These are phyloP conservation scores for Xyliphius kryptos DNA, from an alignment of 2,113 vertebrate species.

Conservation along the genomic window DNA sequence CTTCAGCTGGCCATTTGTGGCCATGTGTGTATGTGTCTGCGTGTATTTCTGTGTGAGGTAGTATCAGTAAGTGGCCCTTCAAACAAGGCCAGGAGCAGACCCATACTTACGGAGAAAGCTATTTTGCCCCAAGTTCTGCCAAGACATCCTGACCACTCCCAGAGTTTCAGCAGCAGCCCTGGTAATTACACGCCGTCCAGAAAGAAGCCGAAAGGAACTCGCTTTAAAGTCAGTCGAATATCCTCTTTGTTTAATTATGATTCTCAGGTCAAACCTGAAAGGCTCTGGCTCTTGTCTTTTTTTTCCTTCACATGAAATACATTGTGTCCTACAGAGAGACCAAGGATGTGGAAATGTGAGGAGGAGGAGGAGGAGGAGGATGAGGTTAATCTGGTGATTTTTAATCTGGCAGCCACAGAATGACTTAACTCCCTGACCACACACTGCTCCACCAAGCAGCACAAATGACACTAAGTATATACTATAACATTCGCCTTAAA, in stretches of 20 bases:
- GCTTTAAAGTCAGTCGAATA: constrained; percentile 57
- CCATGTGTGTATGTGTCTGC: constrained; percentile 23
- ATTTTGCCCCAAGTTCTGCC: constrained; percentile 53
- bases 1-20: constrained; percentile 19
- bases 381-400: constrained; percentile 29
- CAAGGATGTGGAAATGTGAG: constrained; percentile 39
- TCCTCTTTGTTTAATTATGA: constrained; percentile 60
- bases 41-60: constrained; percentile 37
- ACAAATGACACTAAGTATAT: constrained; percentile 46
- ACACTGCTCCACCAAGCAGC: constrained; percentile 51
- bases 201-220: constrained; percentile 53
- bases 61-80: constrained; percentile 50
- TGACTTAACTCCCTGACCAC: constrained; percentile 62
- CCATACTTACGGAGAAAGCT: constrained; percentile 51
- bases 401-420: constrained; percentile 42
- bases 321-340: constrained; percentile 51
- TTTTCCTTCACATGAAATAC: constrained; percentile 42
- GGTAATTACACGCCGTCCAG: constrained; percentile 58
- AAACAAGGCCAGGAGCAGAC: constrained; percentile 48
- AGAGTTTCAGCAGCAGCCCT: constrained; percentile 50
- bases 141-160: constrained; percentile 59
- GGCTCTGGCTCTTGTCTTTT: constrained; percentile 36
- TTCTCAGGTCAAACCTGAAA: constrained; percentile 52
- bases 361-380: constrained; percentile 4
- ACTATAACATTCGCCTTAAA: constrained; percentile 51